Evolutionary conservation across 53 echinoderm and acorn worm genomes (phyloP).

Genomic region (Echinometra lucunter): DNA sequence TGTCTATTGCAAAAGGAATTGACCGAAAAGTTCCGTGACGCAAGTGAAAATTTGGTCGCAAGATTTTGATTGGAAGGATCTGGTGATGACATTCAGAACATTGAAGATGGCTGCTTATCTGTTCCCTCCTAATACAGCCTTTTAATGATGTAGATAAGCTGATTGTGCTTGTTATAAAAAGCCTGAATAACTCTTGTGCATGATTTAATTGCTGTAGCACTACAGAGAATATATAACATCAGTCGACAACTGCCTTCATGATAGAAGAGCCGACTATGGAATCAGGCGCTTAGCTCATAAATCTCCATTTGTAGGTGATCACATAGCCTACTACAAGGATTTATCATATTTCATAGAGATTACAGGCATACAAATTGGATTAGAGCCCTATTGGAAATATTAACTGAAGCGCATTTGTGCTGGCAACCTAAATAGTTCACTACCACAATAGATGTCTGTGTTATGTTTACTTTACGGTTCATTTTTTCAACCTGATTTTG

Average conservation of each 20-base stretch:
- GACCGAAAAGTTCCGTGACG: conserved; percentile 27
- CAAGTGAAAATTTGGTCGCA: background rate
- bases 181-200: conserved; percentile 11
- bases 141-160: conserved; percentile 44
- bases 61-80: background rate
- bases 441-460: background rate
- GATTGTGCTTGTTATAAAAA: conserved; percentile 32
- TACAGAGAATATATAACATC: background rate
- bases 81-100: conserved; percentile 12
- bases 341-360: conserved; percentile 10
- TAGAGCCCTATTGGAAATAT: conserved; percentile 18
- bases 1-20: background rate
- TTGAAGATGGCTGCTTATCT: conserved; percentile 28
- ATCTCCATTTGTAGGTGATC: background rate
- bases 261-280: background rate
- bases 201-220: conserved; percentile 18
- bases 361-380: background rate
- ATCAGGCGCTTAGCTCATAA: background rate
- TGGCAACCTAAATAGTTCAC: background rate
- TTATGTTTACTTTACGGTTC: background rate
- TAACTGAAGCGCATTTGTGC: background rate
- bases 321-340: background rate
- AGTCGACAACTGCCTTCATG: background rate
- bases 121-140: background rate
- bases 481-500: background rate